phyloP scores from a whole-genome alignment of 2,113 vertebrate species.

The Osmerus mordax region DNA sequence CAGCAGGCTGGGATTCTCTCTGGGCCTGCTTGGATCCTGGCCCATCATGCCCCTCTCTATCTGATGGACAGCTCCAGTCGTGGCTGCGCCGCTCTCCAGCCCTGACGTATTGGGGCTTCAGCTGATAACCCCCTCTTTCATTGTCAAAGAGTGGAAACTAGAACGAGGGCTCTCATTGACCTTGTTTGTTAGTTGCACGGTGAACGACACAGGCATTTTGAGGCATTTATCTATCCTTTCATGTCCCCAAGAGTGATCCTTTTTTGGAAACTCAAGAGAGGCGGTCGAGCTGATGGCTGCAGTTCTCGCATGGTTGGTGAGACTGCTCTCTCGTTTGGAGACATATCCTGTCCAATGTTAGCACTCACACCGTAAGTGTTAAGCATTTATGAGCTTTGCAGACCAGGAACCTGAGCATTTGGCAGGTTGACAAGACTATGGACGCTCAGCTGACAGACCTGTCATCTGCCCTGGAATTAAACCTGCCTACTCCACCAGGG shows the following conservation, averaged over 20 bases:
- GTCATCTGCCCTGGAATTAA: constrained; percentile 53
- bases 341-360: constrained; percentile 29
- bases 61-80: constrained; percentile 73
- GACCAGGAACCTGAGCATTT: constrained; percentile 53
- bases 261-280: constrained; percentile 26
- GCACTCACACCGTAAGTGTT: constrained; percentile 33
- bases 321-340: constrained; percentile 32
- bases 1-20: constrained; percentile 65
- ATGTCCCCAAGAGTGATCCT: constrained; percentile 23
- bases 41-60: constrained; percentile 66
- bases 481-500: constrained; percentile 42
- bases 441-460: constrained; percentile 55
- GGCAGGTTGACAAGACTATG: constrained; percentile 54
- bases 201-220: constrained; percentile 35
- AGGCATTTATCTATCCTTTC: constrained; percentile 43
- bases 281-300: constrained; percentile 31
- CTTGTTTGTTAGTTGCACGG: constrained; percentile 48
- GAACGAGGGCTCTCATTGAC: constrained; percentile 52
- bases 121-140: constrained; percentile 59
- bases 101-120: constrained; percentile 52
- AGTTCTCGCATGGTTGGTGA: constrained; percentile 15
- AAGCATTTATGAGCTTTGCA: constrained; percentile 52
- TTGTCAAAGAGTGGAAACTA: constrained; percentile 53
- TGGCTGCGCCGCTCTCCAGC: constrained; percentile 49
- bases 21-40: constrained; percentile 68